Base-by-base conservation (phyloP, 2,797 vertebrate species). In the Graptemys geographica region DNA sequence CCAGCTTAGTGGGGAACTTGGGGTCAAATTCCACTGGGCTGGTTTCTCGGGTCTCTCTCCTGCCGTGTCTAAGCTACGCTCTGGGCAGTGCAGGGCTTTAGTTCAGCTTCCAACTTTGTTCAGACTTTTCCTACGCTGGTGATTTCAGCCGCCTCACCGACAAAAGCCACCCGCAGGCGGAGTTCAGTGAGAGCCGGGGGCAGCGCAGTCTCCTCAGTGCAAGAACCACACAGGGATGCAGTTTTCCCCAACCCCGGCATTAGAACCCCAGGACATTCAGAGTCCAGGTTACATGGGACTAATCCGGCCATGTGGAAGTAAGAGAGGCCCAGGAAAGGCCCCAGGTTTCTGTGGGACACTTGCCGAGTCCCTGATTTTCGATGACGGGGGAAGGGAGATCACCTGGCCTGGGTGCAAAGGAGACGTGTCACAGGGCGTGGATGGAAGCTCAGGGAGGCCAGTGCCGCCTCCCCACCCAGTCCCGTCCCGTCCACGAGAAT, bases 401-500 rank as follows among this genome's bases (percentile, higher is more conserved):
- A 41, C 65, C 3, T 2, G 19, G 5, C n/a, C 21, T 41, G 41
- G 41, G 31, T 23, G n/a, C n/a, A 12, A 41, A 41, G n/a, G 19
- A 41, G n/a, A 41, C 65, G 5, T 37, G 5, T 23, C 65, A 23
- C n/a, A 72, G 65, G 19, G 33, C 5, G 10, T 5, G 9, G 65
- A 41, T 11, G n/a, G 65, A 41, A 37, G 65, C n/a, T 41, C 65
- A 11, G 19, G n/a, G 5, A 72, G 65, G 19, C n/a, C 65, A 6
- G 10, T 0, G 3, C 19, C 5, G 11, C 47, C n/a, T 72, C 5
- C n/a, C 65, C n/a, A 21, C n/a, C 65, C 65, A 37, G 62, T 23
- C 41, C 41, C 41, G 41, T 41, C 11, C 16, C 3, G 0, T 1
- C 31, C 28, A 5, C 0, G 0, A 78, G 80, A 49, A 53, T 8